Conservation (phyloP, 30 jellyfish, hydroid and myxozoan genomes). For the Mastigias papua region DNA sequence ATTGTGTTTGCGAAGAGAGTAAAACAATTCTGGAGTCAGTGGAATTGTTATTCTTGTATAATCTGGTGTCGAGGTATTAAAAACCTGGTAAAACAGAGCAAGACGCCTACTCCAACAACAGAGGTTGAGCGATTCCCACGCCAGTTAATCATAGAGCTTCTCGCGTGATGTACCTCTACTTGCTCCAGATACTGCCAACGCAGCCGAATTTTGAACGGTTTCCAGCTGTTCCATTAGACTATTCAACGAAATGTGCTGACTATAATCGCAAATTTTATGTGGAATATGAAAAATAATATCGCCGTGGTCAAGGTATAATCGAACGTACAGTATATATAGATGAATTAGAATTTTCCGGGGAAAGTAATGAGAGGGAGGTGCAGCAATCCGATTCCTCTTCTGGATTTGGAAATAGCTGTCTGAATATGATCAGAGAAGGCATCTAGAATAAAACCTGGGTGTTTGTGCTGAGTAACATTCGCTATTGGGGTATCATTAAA, state of each 20-base stretch:
- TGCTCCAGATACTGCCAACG: slow-evolving; percentile 14
- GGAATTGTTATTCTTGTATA: background rate
- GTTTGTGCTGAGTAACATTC: slow-evolving; percentile 4
- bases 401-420: slow-evolving; percentile 7
- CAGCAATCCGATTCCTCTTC: no score
- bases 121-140: slow-evolving; percentile 19
- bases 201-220: slow-evolving; percentile 15
- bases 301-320: background rate
- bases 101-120: slow-evolving; percentile 21
- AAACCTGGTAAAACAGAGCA: slow-evolving; percentile 1
- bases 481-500: slow-evolving; percentile 7
- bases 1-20: slow-evolving; percentile 2
- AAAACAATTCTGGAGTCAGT: background rate
- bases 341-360: slow-evolving; percentile 3
- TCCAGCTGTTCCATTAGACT: background rate
- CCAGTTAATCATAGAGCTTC: slow-evolving; percentile 9
- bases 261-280: background rate
- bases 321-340: background rate
- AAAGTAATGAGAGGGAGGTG: background rate
- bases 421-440: background rate
- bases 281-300: background rate
- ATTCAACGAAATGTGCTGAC: background rate
- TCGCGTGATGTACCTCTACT: slow-evolving; percentile 18
- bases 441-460: slow-evolving; percentile 3
- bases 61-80: background rate